Evolutionary conservation across 2,888 invertebrate genomes (phyloP), one percentile per base, ranked within the genome.

Genomic region (Meganola albula): DNA sequence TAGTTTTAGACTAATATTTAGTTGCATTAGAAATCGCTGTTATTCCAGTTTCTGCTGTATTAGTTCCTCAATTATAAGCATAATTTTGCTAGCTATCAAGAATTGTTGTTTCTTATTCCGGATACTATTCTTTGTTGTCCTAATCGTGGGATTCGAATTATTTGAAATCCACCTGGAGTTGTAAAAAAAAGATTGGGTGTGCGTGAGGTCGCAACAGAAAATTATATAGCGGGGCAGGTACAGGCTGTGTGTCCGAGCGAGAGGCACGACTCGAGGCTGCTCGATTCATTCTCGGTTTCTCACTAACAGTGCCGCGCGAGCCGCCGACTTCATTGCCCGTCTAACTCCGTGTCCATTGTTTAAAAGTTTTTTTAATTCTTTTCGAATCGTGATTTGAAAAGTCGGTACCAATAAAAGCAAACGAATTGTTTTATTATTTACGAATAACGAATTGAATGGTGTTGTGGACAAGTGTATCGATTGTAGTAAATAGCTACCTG

Each of bases 261-360:
- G 78, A 77, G 68, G 74, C 56, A 66, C 55, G 58, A 63, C 54
- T 38, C 53, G 48, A 63, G 58, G 62, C 61, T 57, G 59, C 55
- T 53, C 65, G 54, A 68, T 67, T 64, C 71, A 71, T 64, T 71
- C 70, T 72, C 70, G 64, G 73, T 71, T 70, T 64, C 69, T 69
- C 68, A 50, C 53, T n/a, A n/a, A n/a, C 72, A 80, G 82, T 83
- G 62, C 73, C 77, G 83, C 79, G 80, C 72, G 61, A 65, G 63
- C 69, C 68, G 73, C 62, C 58, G 63, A 61, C 60, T 50, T 52
- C 50, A 60, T 48, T 56, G 63, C 60, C 48, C 56, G 80, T 71
- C 55, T 63, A 52, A 66, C 64, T 48, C 35, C 50, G 45, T 53
- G 45, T 33, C 39, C 27, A 39, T 46, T 48, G 44, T 55, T 46